A percentile compares a stretch with the other conserved stretches of the same genome.
These are phyloP conservation scores for Archegozetes longisetosus DNA, from an alignment of 1,140 invertebrate species.

Conservation along the genomic window DNA sequence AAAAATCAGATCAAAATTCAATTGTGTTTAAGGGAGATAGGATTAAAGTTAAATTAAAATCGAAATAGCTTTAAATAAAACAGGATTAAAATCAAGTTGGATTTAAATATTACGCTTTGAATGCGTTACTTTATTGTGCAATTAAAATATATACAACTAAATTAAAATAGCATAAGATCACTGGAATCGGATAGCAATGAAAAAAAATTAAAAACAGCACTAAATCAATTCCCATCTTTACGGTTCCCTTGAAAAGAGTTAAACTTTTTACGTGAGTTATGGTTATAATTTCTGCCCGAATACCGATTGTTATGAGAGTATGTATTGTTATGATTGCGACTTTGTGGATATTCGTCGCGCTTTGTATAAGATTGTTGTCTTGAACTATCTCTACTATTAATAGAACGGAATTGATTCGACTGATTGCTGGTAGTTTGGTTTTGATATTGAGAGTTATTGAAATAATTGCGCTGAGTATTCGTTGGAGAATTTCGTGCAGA, in stretches of 20 bases:
- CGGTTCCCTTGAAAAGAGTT: neutral
- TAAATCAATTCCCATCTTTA: neutral
- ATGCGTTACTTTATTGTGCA: too few relatives aligned
- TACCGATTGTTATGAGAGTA: neutral
- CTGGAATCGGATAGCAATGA: too few relatives aligned
- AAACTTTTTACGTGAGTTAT: neutral
- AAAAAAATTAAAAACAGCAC: too few relatives aligned
- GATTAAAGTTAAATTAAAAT: too few relatives aligned
- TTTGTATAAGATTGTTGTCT: too few relatives aligned
- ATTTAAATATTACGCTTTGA: too few relatives aligned
- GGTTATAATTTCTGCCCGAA: neutral
- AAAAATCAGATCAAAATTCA: too few relatives aligned
- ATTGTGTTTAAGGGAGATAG: too few relatives aligned
- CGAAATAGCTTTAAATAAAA: too few relatives aligned
- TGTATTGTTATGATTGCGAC: neutral
- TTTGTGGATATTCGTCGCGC: neutral
- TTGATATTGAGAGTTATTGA: neutral
- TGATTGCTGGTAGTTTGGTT: neutral
- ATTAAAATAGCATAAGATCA: too few relatives aligned
- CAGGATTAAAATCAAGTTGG: too few relatives aligned
- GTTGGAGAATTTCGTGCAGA: neutral
- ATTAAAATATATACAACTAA: too few relatives aligned
- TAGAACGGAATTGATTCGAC: neutral
- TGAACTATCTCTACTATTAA: neutral
- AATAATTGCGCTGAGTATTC: neutral